These are phyloP conservation scores for Drosophila planitibia DNA, from an alignment of 2,888 invertebrate species.

Conservation along the genomic window DNA sequence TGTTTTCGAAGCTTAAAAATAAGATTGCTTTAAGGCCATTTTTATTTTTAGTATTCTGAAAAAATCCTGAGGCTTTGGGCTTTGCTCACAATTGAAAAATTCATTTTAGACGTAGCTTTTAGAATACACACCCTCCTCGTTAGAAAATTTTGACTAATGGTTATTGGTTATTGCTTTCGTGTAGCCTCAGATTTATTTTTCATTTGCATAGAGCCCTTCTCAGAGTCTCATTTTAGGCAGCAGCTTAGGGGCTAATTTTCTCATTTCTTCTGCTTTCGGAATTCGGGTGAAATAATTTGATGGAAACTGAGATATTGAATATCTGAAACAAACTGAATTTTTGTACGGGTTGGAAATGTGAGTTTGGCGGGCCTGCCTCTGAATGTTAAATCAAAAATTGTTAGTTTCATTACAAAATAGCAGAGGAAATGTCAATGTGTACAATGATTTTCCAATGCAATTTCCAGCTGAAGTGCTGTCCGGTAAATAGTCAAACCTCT, in stretches of 20 bases:
- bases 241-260: neutral
- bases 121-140: neutral
- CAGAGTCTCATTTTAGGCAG: neutral
- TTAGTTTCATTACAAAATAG: neutral
- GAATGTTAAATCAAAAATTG: neutral
- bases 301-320: neutral
- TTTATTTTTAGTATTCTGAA: no score
- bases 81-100: neutral
- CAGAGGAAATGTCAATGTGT: neutral
- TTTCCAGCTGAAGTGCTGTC: neutral
- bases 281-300: neutral
- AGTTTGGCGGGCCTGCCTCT: accelerated
- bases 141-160: neutral
- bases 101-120: neutral
- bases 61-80: neutral
- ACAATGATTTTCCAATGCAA: neutral
- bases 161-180: neutral
- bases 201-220: neutral
- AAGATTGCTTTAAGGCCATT: neutral
- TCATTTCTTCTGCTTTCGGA: neutral
- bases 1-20: neutral
- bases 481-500: neutral
- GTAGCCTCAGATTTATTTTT: neutral
- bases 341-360: neutral
- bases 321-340: neutral